Conservation (phyloP, 1,140 invertebrate genomes). For the Hirudo medicinalis region DNA sequence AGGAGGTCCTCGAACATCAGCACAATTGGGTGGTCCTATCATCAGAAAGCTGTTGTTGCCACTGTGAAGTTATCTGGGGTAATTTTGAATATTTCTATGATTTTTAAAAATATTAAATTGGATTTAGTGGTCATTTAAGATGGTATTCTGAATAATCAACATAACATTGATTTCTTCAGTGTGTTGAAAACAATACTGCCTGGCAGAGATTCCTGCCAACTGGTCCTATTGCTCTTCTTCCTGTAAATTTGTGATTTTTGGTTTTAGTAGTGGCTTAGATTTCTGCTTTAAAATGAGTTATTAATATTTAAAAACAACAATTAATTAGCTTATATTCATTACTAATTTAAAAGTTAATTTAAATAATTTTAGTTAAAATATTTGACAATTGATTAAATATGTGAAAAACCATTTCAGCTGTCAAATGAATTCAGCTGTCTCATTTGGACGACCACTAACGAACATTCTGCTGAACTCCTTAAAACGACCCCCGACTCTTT, state of each 20-base stretch:
- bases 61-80: conserved; percentile 66
- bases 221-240: conserved; percentile 79
- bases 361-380: too few relatives aligned
- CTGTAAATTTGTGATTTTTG: conserved; percentile 48
- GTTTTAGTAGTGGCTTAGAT: neutral
- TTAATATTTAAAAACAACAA: too few relatives aligned
- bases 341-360: too few relatives aligned
- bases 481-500: conserved; percentile 62
- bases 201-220: conserved; percentile 88
- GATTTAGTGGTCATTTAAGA: too few relatives aligned
- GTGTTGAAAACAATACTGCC: conserved; percentile 61
- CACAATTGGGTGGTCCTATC: conserved; percentile 66
- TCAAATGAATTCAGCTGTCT: conserved; percentile 63
- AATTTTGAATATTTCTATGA: neutral
- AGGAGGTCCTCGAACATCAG: conserved; percentile 63
- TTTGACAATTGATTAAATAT: too few relatives aligned
- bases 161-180: conserved; percentile 27
- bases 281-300: too few relatives aligned
- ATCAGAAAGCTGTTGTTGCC: conserved; percentile 78
- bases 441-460: conserved; percentile 72
- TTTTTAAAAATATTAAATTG: neutral
- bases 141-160: too few relatives aligned
- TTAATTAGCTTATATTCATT: too few relatives aligned
- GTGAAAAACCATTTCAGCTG: conserved; percentile 43
- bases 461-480: conserved; percentile 58